Base-by-base conservation (phyloP, 2,888 invertebrate species). In the Encarsia formosa region DNA sequence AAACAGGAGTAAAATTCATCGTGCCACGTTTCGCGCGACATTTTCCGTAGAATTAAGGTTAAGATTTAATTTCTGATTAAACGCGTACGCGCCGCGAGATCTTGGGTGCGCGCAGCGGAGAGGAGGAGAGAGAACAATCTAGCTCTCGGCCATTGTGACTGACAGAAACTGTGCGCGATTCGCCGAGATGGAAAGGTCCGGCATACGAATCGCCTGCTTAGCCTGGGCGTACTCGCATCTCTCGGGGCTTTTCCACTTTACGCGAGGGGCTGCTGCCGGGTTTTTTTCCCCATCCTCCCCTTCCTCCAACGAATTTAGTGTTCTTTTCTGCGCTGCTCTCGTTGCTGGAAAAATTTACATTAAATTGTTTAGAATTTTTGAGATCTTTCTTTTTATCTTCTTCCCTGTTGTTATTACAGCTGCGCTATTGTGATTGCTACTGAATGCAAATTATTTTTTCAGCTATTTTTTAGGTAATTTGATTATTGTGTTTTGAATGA, bases 1-100 rank as follows among this genome's bases (percentile, higher is more conserved):
- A n/a, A n/a, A n/a, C n/a, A n/a, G n/a, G n/a, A n/a, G n/a, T n/a
- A n/a, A n/a, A n/a, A n/a, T n/a, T n/a, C n/a, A n/a, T n/a, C 16
- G 16, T 16, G 34, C 15, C 16, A 16, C 16, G 34, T 34, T 5
- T 4, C 48, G 52, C 11, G 42, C 44, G 26, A 46, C 54, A 57
- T 56, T 46, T 42, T 29, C 39, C 31, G 15, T n/a, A 60, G 61
- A 67, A 70, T 69, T 68, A 68, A 68, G 67, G 67, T 66, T 66
- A 68, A 70, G 70, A 70, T 71, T 70, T 71, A 70, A 71, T 71
- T 71, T 70, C 68, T 70, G 70, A 71, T 71, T 70, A 69, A 69
- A 63, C 63, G 60, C 61, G 51, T 61, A 60, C 57, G 55, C 59
- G 61, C 65, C 59, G n/a, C n/a, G n/a, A n/a, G 62, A 49, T 26